Percentiles rank a stretch among this genome's conserved stretches.
Evolutionary conservation across 2,888 invertebrate species (phyloP).

Genomic region (Graphium colonna): DNA sequence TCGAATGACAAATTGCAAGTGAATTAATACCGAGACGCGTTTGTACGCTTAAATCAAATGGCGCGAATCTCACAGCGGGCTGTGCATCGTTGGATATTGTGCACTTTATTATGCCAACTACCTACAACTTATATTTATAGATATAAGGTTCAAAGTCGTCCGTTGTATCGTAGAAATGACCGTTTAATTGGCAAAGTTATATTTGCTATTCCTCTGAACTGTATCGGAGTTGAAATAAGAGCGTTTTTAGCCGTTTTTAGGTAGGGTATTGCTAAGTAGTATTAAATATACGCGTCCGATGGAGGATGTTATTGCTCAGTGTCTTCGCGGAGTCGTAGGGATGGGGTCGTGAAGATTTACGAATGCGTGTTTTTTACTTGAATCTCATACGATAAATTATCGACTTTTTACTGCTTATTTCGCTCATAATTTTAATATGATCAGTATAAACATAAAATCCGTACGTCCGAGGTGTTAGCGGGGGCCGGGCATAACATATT

Average conservation of each 20-base stretch:
- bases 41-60: conserved; percentile 64
- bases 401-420: conserved; percentile 15
- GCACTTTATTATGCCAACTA: conserved; percentile 20
- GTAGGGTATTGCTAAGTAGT: conserved; percentile 34
- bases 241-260: conserved; percentile 13
- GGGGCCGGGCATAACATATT: neutral
- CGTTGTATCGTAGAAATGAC: conserved; percentile 23
- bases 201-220: conserved; percentile 25
- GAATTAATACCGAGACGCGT: conserved; percentile 63
- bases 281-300: conserved; percentile 55
- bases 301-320: conserved; percentile 70
- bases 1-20: conserved; percentile 69
- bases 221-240: conserved; percentile 24
- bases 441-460: neutral
- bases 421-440: conserved; percentile 6
- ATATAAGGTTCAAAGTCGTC: conserved; percentile 30
- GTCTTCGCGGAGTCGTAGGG: conserved; percentile 58
- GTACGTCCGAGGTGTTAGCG: neutral
- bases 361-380: conserved; percentile 32
- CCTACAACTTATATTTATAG: conserved; percentile 18
- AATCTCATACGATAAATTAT: conserved; percentile 20
- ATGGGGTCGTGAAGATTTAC: conserved; percentile 36
- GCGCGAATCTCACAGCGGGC: conserved; percentile 56
- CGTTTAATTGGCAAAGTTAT: conserved; percentile 30
- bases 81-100: conserved; percentile 39